Evolutionary conservation across 2,797 vertebrate species (phyloP), one percentile per base, ranked within the genome.

Genomic region (Brachymystax lenok): DNA sequence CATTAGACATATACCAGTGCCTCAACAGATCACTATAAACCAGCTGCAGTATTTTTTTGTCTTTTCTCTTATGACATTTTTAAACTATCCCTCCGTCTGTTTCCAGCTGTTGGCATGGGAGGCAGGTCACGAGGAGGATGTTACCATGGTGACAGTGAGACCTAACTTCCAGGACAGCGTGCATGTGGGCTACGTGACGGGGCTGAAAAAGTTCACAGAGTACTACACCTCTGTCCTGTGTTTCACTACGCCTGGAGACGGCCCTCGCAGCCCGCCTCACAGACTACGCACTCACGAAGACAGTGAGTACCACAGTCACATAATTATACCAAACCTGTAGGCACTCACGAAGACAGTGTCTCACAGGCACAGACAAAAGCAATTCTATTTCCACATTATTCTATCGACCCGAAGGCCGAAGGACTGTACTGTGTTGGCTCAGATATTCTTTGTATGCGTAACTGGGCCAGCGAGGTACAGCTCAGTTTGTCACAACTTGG

Each of bases 141-240:
- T 95, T 56, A 92, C 93, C 14, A 88, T 96, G 93, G 95, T 97
- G 82, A 97, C 96, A 0, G 97, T 95, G 85, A 91, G 96, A 2
- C 98, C 98, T 76, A 99, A 98, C 92, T 99, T 99, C 91, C 97
- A 99, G 93, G 98, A 99, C 92, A 97, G 93, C 3, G 84, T 97
- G 63, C 97, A 98, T 0, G 92, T 96, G 33, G 98, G 97, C 76
- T 96, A 95, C 78, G 84, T 99, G 87, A 82, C 92, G 0, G 96
- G 97, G 50, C 93, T 99, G 83, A 96, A 96, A 88, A 99, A 95
- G 87, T 99, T 96, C 87, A 93, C 97, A 0, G 96, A 97, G 69
- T 99, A 99, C 88, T 93, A 95, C 85, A 94, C 94, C 1, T 98
- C 98, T 0, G 97, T 97, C 51, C 89, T 99, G 74, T 99, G 98